phyloP scores from a whole-genome alignment of 2,797 vertebrate genomes.

The Ataeniobius toweri region DNA sequence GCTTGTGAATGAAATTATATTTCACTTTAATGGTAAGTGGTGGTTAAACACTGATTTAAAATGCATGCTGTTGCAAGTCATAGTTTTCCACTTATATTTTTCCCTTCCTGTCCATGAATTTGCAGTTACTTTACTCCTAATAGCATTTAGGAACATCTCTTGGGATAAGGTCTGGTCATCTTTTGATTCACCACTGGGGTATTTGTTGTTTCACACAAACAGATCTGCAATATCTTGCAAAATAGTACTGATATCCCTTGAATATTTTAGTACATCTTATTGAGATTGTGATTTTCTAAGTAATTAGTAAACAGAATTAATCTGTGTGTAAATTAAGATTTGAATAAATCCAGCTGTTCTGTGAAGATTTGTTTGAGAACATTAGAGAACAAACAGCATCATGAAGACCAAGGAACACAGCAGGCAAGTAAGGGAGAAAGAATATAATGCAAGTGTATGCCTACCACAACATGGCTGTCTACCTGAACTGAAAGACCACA shows the following conservation, averaged over 20 bases:
- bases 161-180: not conserved
- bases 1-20: slow-evolving; percentile 26
- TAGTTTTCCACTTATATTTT: slow-evolving; percentile 16
- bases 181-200: not conserved
- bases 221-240: not conserved
- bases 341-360: not conserved
- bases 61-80: slow-evolving; percentile 16
- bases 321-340: not conserved
- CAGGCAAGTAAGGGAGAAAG: not conserved
- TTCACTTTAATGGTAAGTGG: not conserved
- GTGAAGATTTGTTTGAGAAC: not conserved
- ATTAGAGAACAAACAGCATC: not conserved
- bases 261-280: not conserved
- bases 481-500: not conserved
- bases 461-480: not conserved
- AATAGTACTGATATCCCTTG: not conserved
- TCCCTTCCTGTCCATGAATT: slow-evolving; percentile 12
- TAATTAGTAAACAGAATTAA: not conserved
- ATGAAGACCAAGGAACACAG: not conserved
- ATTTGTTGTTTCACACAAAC: not conserved
- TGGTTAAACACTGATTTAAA: slow-evolving; percentile 21
- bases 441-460: not conserved
- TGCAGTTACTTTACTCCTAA: slow-evolving; percentile 3
- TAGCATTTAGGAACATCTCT: slow-evolving; percentile 19
- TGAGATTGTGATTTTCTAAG: not conserved